Evolutionary conservation across 2,797 vertebrate species (phyloP), one percentile per base, ranked within the genome.

Genomic region (Alexandromys oeconomus): DNA sequence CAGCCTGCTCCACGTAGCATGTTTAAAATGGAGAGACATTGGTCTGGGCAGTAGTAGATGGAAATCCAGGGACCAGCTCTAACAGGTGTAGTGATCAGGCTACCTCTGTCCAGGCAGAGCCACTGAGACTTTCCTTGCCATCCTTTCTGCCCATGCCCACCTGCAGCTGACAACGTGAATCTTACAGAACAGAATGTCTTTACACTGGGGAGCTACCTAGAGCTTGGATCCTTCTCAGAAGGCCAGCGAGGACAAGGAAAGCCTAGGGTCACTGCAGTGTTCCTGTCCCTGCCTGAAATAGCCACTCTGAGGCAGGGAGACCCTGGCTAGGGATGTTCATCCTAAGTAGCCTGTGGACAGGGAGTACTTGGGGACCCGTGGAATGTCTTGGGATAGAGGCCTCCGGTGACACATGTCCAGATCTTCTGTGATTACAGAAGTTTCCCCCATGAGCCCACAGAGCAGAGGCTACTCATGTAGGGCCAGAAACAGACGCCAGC

Each of bases 401-500:
- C n/a, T 63, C 51, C 54, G 40, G 10, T 54, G 81, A 57, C 69
- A 7, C 9, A 3, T 0, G 0, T 57, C 81, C 12, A 10, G 34
- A 4, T 46, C 48, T 65, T 84, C 40, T 21, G 0, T 13, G 73
- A 23, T 13, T 11, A 13, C 48, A 2, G 2, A 61, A 27, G 17
- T 40, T n/a, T 74, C 73, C 27, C 46, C 74, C 10, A 0, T 1
- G 2, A 29, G 14, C 46, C 74, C 13, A 2, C 89, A n/a, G 79
- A 25, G 51, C 21, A 25, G 31, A 74, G 63, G 79, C 15, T 10
- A 2, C 65, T 43, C 59, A 2, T 0, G 2, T 25, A 46, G 19
- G 43, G 1, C 71, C 2, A 0, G n/a, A 59, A 0, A 19, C 19
- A 19, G 0, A 21, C 9, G 1, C 0, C 0, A 15, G 6, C 48